Base-by-base conservation (phyloP, 2,113 vertebrate genomes). In the Columba janthina region DNA sequence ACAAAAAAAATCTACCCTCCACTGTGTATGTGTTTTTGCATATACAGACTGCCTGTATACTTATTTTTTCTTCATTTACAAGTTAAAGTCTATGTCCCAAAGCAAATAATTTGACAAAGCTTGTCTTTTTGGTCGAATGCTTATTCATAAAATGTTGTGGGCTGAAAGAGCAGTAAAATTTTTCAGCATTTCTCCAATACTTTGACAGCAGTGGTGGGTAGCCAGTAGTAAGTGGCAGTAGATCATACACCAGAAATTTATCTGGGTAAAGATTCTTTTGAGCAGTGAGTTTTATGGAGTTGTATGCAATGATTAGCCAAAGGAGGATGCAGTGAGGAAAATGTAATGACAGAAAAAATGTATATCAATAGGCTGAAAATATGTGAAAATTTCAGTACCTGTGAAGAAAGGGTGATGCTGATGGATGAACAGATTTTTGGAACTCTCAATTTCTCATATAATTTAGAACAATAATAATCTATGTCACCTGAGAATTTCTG, bases 361-460 rank as follows among this genome's bases (percentile, higher is more conserved):
- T 78, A 6, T 67, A 36, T 42, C n/a, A 38, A 19, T 56, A 78
- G 9, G 40, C 15, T 58, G 25, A 42, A 79, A 58, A 9, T 14
- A 20, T 67, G 12, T 15, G 16, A 24, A 62, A 57, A 82, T 85
- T 72, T 91, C 58, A 85, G 15, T 24, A 79, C 7, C 24, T 50
- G 17, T 54, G 44, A 72, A 65, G 36, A 56, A 67, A 64, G 25
- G 31, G 2, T 56, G 40, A 46, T 54, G 12, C 19, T 81, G 64
- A 0, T 61, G 29, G 65, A 56, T 29, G 4, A 75, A 65, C 12
- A 57, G 3, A 19, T 65, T 76, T 85, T 62, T 48, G 17, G 54
- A 88, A 71, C 29, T 66, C 40, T 84, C 72, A 87, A 58, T 66
- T 91, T 93, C 36, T 86, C 40, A 6, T 17, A 94, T 61, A 65